A percentile compares a stretch with the other conserved stretches of the same genome.
Evolutionary conservation across 2,797 vertebrate species (phyloP).

Genomic region (Apogon hyalosoma): DNA sequence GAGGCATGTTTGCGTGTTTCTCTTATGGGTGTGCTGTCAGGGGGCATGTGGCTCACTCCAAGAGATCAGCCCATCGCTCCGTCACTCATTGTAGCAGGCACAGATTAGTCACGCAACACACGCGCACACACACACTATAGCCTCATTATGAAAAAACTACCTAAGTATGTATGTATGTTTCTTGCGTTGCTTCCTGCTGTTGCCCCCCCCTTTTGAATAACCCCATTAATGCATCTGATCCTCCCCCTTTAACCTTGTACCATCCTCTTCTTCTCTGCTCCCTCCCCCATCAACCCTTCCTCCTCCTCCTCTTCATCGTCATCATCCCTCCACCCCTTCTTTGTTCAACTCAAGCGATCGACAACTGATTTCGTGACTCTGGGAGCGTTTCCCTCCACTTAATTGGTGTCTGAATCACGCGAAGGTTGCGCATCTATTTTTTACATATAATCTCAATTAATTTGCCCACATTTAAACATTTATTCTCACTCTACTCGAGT

Average conservation of each 20-base stretch:
- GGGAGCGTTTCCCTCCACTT: constrained; percentile 28
- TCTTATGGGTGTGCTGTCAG: constrained; percentile 69
- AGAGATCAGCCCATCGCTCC: constrained; percentile 71
- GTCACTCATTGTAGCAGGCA: constrained; percentile 66
- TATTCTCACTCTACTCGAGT: constrained; percentile 9
- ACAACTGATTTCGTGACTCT: constrained; percentile 48
- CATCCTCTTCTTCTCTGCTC: constrained; percentile 31
- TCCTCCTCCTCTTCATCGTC: constrained; percentile 22
- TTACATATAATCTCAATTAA: constrained; percentile 34
- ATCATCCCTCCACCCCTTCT: constrained; percentile 22
- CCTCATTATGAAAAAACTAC: constrained; percentile 50
- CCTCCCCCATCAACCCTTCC: constrained; percentile 11
- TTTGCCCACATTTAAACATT: constrained; percentile 17
- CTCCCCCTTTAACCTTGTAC: constrained; percentile 58
- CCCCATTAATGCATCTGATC: constrained; percentile 38
- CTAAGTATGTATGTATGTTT: constrained; percentile 49
- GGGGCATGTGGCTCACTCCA: constrained; percentile 70
- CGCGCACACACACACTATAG: constrained; percentile 30
- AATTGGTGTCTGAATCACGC: constrained; percentile 38
- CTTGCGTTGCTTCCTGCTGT: constrained; percentile 9
- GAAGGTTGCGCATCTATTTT: constrained; percentile 18
- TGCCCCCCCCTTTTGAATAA: constrained; percentile 22
- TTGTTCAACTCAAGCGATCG: constrained; percentile 51
- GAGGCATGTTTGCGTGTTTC: constrained; percentile 74
- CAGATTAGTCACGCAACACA: constrained; percentile 73